Evolutionary conservation across 2,797 vertebrate species (phyloP).

Genomic region (Selene dorsalis): DNA sequence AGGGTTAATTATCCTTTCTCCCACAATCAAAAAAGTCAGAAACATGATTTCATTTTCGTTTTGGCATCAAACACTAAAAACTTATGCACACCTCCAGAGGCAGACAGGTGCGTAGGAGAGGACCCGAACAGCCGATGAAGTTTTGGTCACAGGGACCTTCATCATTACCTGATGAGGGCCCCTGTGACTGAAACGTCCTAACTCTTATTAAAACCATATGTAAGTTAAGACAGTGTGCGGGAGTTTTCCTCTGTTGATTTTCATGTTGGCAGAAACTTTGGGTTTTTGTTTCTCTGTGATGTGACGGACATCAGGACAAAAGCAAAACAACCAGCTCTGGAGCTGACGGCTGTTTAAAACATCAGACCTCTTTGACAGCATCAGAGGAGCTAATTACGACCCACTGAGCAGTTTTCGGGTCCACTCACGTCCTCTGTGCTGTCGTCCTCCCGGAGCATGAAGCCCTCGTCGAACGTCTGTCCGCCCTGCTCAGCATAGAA

Average conservation of each 20-base stretch:
- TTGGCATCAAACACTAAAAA: too few relatives aligned
- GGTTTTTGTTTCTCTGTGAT: neutral
- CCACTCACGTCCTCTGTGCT: conserved; percentile 89
- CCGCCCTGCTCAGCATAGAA: conserved; percentile 99
- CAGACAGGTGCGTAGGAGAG: too few relatives aligned
- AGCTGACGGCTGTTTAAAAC: neutral
- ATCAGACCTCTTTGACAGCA: neutral
- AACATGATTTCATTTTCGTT: neutral
- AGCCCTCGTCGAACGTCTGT: conserved; percentile 96
- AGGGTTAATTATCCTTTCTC: neutral
- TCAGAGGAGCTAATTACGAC: neutral
- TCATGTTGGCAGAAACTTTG: neutral
- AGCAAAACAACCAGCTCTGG: neutral
- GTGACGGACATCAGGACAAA: too few relatives aligned
- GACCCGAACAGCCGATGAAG: too few relatives aligned
- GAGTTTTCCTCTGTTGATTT: too few relatives aligned
- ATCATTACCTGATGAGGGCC: too few relatives aligned
- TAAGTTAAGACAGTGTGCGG: too few relatives aligned
- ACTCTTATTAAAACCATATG: too few relatives aligned
- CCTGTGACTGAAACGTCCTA: too few relatives aligned
- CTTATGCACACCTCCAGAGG: too few relatives aligned
- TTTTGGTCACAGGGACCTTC: too few relatives aligned
- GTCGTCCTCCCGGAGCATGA: conserved; percentile 92
- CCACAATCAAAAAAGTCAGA: neutral
- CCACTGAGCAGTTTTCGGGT: neutral